Conservation (phyloP, 2,797 vertebrate species). For the Spinibarbus caldwelli region DNA sequence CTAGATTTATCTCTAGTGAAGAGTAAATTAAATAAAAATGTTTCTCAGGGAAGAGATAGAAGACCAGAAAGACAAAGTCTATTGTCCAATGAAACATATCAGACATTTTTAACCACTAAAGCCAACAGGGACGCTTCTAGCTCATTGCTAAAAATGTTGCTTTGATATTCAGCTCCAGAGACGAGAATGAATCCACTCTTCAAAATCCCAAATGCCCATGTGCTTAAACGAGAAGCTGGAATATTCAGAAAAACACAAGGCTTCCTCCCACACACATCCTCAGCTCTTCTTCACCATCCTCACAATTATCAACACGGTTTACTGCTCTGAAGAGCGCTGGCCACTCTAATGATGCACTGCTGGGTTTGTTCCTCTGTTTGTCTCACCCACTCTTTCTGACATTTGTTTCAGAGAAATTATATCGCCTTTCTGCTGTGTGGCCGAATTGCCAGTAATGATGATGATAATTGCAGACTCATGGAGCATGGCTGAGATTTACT, state of each 20-base stretch:
- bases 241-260: constrained; percentile 26
- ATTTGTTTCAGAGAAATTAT: constrained; percentile 17
- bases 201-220: not conserved
- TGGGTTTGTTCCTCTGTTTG: constrained; percentile 13
- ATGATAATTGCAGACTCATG: constrained; percentile 28
- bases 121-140: not conserved
- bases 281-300: constrained; percentile 8
- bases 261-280: constrained; percentile 39
- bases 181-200: not conserved
- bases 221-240: constrained; percentile 13
- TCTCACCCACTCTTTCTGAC: constrained; percentile 21
- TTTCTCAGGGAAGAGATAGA: not conserved
- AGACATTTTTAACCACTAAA: not conserved
- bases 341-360: constrained; percentile 35
- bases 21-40: not conserved
- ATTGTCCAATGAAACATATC: not conserved
- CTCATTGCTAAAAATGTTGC: not conserved
- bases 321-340: constrained; percentile 25
- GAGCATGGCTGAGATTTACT: constrained; percentile 2
- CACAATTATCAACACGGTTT: constrained; percentile 27
- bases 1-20: not conserved
- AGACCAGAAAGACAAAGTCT: not conserved
- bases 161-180: not conserved
- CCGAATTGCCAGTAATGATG: constrained; percentile 28
- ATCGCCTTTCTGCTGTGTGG: constrained; percentile 15